These are phyloP conservation scores for Dioctria rufipes DNA, from an alignment of 2,888 invertebrate species.

Conservation along the genomic window DNA sequence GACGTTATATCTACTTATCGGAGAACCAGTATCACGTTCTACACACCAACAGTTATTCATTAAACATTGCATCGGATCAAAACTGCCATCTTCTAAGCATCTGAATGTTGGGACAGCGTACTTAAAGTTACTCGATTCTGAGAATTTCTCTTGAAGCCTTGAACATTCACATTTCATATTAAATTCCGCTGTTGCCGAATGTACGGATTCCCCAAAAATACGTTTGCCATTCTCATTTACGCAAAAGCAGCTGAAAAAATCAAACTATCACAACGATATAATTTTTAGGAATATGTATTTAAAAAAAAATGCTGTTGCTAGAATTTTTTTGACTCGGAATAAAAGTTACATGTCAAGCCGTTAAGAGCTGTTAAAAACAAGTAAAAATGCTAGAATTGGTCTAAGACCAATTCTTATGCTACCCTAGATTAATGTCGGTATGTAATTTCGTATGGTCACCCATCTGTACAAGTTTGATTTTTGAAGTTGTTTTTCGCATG, in stretches of 20 bases:
- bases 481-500: too few species aligned
- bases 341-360: background rate
- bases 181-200: conserved; percentile 69
- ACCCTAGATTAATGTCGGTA: too few species aligned
- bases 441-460: too few species aligned
- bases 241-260: conserved; percentile 76
- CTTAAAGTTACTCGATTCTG: conserved; percentile 70
- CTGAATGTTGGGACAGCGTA: conserved; percentile 73
- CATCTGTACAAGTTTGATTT: too few species aligned
- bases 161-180: conserved; percentile 78
- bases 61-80: conserved; percentile 79
- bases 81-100: conserved; percentile 79
- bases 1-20: conserved; percentile 67
- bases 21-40: conserved; percentile 73
- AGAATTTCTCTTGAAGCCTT: conserved; percentile 73
- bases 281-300: background rate
- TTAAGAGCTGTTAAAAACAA: background rate
- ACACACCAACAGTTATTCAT: conserved; percentile 77
- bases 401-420: too few species aligned
- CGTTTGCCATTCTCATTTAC: conserved; percentile 76
- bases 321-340: background rate
- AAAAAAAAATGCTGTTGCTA: background rate
- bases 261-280: background rate
- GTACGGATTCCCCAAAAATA: conserved; percentile 78
- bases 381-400: too few species aligned